Base-by-base conservation (phyloP, 2,797 vertebrate genomes). In the Catostomus latipinnis region DNA sequence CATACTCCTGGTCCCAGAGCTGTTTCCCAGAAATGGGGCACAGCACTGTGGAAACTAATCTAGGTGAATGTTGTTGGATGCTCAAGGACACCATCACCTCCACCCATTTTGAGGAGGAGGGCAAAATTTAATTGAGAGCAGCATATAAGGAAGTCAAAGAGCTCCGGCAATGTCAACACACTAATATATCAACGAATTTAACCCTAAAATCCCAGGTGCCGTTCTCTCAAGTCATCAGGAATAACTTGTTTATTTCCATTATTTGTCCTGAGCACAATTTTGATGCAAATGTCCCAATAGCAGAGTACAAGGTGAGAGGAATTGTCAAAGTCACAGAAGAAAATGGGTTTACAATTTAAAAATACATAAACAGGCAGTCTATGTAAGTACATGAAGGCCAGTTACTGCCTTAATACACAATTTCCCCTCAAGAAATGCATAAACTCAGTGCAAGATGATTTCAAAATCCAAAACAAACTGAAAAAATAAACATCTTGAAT, bases 11-110 rank as follows among this genome's bases (percentile, higher is more conserved):
- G 85, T 90, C 90, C 88, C 89, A 71, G 78, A 90, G 86, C 86
- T 89, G 88, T 78, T 89, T 89, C 88, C 78, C 72, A 83, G 90
- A 93, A 91, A 88, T 92, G 56, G 92, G 90, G 86, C 90, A 89
- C 68, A 80, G 76, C 80, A 84, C 73, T 88, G 86, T 89, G 84
- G 81, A 70, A 71, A 87, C 87, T 81, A 83, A n/a, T 76, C 22
- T 75, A 74, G 84, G 71, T 80, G 86, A 84, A 84, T 86, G 87
- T 86, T 88, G 87, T 88, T 71, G n/a, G 75, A 79, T 90, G 86
- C 83, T 87, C 88, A 91, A 93, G 90, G 91, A 90, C 89, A 83
- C 84, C 83, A 74, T 81, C 89, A 90, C 87, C 90, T 56, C 0
- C 63, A 13, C 82, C 49, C 45, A 50, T 43, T 75, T 58, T 71